Conservation (phyloP, 2,888 invertebrate species). For the Theodoxus fluviatilis region DNA sequence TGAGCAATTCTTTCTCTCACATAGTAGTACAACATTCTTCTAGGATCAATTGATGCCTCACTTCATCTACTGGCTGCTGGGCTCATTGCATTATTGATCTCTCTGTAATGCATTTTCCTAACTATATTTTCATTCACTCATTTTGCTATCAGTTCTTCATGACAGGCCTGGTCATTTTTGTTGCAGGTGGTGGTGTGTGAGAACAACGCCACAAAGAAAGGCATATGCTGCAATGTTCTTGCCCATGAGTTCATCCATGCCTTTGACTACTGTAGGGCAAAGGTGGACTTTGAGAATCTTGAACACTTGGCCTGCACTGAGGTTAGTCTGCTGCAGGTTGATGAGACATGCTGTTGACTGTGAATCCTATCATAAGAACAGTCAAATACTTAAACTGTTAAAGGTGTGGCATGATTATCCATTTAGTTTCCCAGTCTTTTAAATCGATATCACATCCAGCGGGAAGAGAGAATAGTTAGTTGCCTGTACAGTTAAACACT, state of each 20-base stretch:
- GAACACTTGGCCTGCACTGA: constrained; percentile 95
- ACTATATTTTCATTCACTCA: not conserved
- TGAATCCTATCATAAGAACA: not conserved
- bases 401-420: too few species aligned
- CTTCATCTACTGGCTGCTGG: too few species aligned
- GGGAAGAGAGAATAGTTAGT: too few species aligned
- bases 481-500: too few species aligned
- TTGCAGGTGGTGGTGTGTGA: constrained; percentile 87
- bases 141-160: not conserved
- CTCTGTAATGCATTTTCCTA: too few species aligned
- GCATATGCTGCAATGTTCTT: constrained; percentile 70
- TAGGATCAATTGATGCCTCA: too few species aligned
- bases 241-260: constrained; percentile 95
- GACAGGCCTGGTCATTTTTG: too few species aligned
- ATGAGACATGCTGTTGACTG: not conserved
- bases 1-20: too few species aligned
- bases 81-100: too few species aligned
- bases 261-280: constrained; percentile 91
- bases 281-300: constrained; percentile 86
- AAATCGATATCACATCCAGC: too few species aligned
- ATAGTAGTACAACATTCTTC: too few species aligned
- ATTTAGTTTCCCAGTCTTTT: too few species aligned
- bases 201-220: constrained; percentile 74
- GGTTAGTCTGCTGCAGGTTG: constrained; percentile 47
- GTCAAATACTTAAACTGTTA: not conserved